Evolutionary conservation across 2,888 invertebrate species (phyloP).

Genomic region (Monoplex corrugatus): DNA sequence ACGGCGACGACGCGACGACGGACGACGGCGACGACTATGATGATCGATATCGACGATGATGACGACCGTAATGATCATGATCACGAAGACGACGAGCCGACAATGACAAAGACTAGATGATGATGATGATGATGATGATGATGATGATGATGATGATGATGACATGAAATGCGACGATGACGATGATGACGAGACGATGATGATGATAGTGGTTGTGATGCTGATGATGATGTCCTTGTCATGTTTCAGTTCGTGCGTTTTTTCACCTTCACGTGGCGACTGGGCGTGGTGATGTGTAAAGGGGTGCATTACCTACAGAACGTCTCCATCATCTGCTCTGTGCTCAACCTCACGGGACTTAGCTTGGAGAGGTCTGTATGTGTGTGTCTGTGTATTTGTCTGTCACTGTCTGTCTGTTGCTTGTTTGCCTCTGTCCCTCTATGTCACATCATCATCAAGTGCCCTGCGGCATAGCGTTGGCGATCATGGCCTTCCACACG

Average conservation of each 20-base stretch:
- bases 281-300: slow-evolving; percentile 87
- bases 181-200: not conserved
- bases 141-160: slow-evolving; percentile 6
- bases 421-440: not conserved
- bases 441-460: too few relatives aligned
- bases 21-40: not conserved
- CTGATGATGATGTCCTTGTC: not conserved
- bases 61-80: not conserved
- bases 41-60: not conserved
- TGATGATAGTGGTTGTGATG: not conserved
- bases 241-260: slow-evolving; percentile 85
- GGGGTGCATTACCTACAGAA: slow-evolving; percentile 88
- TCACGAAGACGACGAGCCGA: not conserved
- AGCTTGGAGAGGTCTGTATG: slow-evolving; percentile 87
- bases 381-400: not conserved
- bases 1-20: not conserved
- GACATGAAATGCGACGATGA: not conserved
- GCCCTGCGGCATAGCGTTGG: too few relatives aligned
- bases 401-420: not conserved
- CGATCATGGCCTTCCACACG: too few relatives aligned
- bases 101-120: not conserved
- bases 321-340: slow-evolving; percentile 88
- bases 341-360: slow-evolving; percentile 88
- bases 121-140: not conserved
- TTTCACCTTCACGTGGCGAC: slow-evolving; percentile 87